phyloP scores from a whole-genome alignment of 1,140 invertebrate species.

The Brachystomella parvula region DNA sequence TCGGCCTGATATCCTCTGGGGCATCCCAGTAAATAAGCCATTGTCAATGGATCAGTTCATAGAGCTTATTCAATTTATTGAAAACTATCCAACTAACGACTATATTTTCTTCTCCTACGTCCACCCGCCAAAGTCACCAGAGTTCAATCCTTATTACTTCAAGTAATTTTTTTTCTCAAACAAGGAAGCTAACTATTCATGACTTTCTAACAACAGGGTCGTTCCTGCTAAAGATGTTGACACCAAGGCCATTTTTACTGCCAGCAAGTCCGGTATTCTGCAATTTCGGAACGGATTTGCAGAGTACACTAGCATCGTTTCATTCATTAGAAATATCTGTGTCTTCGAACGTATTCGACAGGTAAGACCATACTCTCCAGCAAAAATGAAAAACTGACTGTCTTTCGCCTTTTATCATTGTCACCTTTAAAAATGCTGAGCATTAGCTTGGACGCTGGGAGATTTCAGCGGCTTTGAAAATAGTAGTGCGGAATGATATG shows the following conservation, averaged over 20 bases:
- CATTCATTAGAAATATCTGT: conserved; percentile 32
- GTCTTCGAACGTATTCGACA: conserved; percentile 28
- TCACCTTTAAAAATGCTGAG: too few relatives aligned
- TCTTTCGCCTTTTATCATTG: too few relatives aligned
- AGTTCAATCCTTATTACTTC: conserved; percentile 32
- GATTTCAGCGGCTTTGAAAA: too few relatives aligned
- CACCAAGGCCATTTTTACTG: conserved; percentile 24
- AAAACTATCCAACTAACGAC: conserved; percentile 28
- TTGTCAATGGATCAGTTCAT: conserved; percentile 24
- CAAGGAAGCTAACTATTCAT: not conserved
- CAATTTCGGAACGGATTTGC: conserved; percentile 25
- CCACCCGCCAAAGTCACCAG: conserved; percentile 2
- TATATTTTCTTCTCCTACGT: conserved; percentile 28
- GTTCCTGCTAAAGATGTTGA: conserved; percentile 21
- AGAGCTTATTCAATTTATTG: conserved; percentile 23
- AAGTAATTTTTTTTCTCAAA: conserved; percentile 25
- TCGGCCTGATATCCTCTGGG: conserved; percentile 30
- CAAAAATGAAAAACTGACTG: not conserved
- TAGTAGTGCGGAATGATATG: too few relatives aligned
- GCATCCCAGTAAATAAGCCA: conserved; percentile 22
- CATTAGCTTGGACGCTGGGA: too few relatives aligned
- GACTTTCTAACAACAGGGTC: conserved; percentile 16
- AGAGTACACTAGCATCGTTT: conserved; percentile 16
- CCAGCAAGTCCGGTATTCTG: conserved; percentile 32
- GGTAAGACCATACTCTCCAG: conserved; percentile 12